phyloP scores from a whole-genome alignment of 1,140 invertebrate genomes.

The Laupala kohalensis region DNA sequence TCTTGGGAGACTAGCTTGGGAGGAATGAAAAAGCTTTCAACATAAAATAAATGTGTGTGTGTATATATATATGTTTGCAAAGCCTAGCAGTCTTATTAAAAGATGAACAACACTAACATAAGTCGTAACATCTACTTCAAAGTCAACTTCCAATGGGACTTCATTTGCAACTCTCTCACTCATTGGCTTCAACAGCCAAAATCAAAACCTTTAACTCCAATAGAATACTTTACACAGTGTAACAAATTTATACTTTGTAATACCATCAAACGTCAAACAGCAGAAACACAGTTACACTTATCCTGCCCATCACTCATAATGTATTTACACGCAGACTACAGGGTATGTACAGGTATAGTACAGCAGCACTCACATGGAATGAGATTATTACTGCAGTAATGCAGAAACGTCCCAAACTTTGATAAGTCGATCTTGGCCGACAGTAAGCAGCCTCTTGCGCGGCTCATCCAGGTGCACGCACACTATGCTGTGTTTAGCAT shows the following conservation, averaged over 20 bases:
- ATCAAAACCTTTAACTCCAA: neutral
- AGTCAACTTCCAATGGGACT: neutral
- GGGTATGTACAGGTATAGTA: neutral
- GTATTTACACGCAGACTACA: neutral
- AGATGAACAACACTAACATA: neutral
- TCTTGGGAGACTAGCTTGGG: neutral
- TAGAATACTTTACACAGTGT: neutral
- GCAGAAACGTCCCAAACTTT: conserved; percentile 73
- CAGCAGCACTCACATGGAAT: neutral
- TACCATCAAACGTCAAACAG: neutral
- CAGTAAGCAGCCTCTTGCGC: conserved; percentile 70
- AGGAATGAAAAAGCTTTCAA: neutral
- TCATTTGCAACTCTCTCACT: neutral
- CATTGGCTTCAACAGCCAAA: neutral
- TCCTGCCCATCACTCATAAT: neutral
- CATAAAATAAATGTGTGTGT: neutral
- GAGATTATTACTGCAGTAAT: conserved; percentile 30
- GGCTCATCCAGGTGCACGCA: conserved; percentile 82
- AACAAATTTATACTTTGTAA: neutral
- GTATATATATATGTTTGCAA: neutral
- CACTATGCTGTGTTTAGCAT: conserved; percentile 82
- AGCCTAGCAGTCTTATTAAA: neutral
- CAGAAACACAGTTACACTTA: neutral
- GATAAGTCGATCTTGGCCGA: conserved; percentile 86
- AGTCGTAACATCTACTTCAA: neutral